Base-by-base conservation (phyloP, 2,888 invertebrate species). In the Ichneumoninae sp. region DNA sequence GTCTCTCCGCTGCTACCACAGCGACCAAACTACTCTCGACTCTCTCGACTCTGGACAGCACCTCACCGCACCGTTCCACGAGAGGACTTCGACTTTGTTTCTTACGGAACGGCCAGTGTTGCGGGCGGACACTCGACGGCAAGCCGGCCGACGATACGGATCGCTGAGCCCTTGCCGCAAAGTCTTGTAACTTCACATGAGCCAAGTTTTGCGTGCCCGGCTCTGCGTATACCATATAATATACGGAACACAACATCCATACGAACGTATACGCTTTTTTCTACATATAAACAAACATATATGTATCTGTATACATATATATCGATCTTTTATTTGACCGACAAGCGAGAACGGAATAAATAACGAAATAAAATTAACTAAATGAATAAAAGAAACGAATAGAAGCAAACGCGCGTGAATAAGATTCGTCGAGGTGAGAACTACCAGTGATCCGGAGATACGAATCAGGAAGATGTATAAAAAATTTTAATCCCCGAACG, bases 61-160 rank as follows among this genome's bases (percentile, higher is more conserved):
- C 57, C 68, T 33, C 68, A 79, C 78, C 78, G 73, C 84, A 85
- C 79, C 75, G 71, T 70, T 40, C 71, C 81, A 47, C 60, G 79
- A 69, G 84, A 85, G 82, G 85, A 85, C 85, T 85, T 85, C 82
- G 85, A 85, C 85, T 85, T 85, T 85, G 82, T 85, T 85, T 85
- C 85, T 85, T 85, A 85, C 85, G 63, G 85, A 69, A 83, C 76
- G 82, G 85, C 66, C 75, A 76, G 85, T 83, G 85, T 83, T 80
- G 85, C 85, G 85, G 85, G 85, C 85, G 85, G 85, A 85, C 85
- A 85, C 85, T 85, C 85, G 85, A 85, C 82, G 82, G 85, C 85
- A 85, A 85, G 85, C 85, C 83, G 83, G 83, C 82, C 76, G 82
- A 87, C 83, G 87, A 87, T 87, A 87, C 87, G 86, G 86, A 86